Percentiles rank a stretch among this genome's conserved stretches.
Conservation (phyloP, 2,888 invertebrate species). For the Drosophila austrosaltans region DNA sequence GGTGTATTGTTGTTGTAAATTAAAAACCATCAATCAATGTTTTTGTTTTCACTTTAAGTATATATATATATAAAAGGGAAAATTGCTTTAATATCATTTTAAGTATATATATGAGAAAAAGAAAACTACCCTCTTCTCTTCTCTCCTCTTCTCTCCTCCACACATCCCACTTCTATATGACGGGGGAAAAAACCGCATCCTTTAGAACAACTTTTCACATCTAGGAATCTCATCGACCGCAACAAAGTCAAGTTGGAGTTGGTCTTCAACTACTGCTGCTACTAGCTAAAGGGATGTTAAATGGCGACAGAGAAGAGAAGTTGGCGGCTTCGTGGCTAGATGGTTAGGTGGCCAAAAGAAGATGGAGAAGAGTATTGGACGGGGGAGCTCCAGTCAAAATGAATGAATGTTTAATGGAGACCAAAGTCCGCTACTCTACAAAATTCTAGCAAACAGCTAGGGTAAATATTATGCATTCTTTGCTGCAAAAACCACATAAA, state of each 20-base stretch:
- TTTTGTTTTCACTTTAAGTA: slow-evolving; percentile 5
- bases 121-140: not conserved
- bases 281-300: slow-evolving; percentile 2
- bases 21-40: slow-evolving; percentile 68
- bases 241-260: slow-evolving; percentile 35
- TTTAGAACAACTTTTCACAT: slow-evolving; percentile 54
- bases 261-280: not conserved
- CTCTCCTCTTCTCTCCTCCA: too few species aligned
- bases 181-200: slow-evolving; percentile 52
- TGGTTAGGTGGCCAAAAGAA: slow-evolving; percentile 38
- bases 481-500: slow-evolving; percentile 77
- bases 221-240: slow-evolving; percentile 55
- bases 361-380: not conserved
- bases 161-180: not conserved
- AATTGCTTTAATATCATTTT: slow-evolving; percentile 17
- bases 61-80: slow-evolving; percentile 5
- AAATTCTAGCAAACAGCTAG: slow-evolving; percentile 67
- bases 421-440: slow-evolving; percentile 60
- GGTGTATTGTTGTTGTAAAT: slow-evolving; percentile 38
- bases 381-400: slow-evolving; percentile 33
- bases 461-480: slow-evolving; percentile 74
- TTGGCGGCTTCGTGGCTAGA: slow-evolving; percentile 22
- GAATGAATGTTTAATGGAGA: slow-evolving; percentile 73
- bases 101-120: slow-evolving; percentile 9
- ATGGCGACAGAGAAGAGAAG: slow-evolving; percentile 1